Evolutionary conservation across 2,888 invertebrate genomes (phyloP).

Genomic region (Pammene fasciana): DNA sequence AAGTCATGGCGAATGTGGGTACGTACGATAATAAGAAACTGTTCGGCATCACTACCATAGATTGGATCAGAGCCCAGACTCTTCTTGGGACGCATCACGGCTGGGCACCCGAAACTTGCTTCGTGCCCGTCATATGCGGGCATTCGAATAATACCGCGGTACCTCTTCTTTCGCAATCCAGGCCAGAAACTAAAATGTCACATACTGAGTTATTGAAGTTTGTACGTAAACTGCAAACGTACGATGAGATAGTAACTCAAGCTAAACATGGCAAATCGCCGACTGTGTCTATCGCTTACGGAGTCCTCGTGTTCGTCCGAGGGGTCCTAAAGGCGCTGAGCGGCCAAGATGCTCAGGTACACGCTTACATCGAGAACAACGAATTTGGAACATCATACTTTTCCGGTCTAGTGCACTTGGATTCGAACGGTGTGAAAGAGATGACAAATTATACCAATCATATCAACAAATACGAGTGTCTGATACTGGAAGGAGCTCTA

Average conservation of each 20-base stretch:
- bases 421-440: constrained; percentile 56
- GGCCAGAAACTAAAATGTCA: constrained; percentile 77
- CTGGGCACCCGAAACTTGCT: constrained; percentile 85
- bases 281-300: constrained; percentile 86
- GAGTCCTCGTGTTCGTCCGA: constrained; percentile 84
- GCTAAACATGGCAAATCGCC: constrained; percentile 85
- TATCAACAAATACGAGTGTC: constrained; percentile 60
- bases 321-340: constrained; percentile 79
- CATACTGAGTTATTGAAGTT: constrained; percentile 70
- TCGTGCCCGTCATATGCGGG: constrained; percentile 91
- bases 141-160: constrained; percentile 89
- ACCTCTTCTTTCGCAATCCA: constrained; percentile 89
- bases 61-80: constrained; percentile 89
- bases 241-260: constrained; percentile 84
- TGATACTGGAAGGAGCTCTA: constrained; percentile 62
- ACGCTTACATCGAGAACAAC: constrained; percentile 69
- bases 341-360: constrained; percentile 54
- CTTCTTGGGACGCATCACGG: constrained; percentile 87
- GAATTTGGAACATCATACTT: constrained; percentile 70
- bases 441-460: constrained; percentile 60
- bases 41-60: constrained; percentile 90
- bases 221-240: constrained; percentile 78
- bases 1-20: constrained; percentile 65
- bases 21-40: constrained; percentile 84
- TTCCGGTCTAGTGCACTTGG: constrained; percentile 60